phyloP scores from a whole-genome alignment of 2,888 invertebrate species.

The Drosophila borborema region DNA sequence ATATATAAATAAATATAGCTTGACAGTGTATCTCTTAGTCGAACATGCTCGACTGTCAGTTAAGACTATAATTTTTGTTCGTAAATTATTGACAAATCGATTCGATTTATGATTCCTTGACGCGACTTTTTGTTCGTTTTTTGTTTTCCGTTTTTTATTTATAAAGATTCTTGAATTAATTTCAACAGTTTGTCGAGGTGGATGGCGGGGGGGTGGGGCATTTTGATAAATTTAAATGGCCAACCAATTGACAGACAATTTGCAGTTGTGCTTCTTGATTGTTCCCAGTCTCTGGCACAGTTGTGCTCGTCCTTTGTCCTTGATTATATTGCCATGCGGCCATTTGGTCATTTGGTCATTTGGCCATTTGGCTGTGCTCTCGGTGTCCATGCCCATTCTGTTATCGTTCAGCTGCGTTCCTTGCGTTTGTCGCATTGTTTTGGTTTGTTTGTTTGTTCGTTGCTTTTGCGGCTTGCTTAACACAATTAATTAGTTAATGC shows the following conservation, averaged over 20 bases:
- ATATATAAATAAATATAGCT: too few relatives aligned
- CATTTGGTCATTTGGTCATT: conserved; percentile 1
- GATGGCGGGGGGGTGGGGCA: not conserved
- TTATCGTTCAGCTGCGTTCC: conserved; percentile 20
- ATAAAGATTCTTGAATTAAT: conserved; percentile 3
- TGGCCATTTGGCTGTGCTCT: conserved; percentile 2
- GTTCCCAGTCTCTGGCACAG: not conserved
- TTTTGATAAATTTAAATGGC: conserved; percentile 54
- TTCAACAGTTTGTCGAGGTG: not conserved
- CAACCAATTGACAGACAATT: conserved; percentile 58
- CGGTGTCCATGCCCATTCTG: conserved; percentile 12
- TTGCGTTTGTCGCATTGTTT: conserved; percentile 24
- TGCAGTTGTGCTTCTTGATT: conserved; percentile 29
- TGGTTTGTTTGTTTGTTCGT: conserved; percentile 44
- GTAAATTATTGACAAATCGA: conserved; percentile 1
- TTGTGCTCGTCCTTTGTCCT: conserved; percentile 25
- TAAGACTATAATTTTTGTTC: not conserved
- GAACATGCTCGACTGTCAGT: not conserved
- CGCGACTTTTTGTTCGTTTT: not conserved
- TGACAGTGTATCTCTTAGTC: not conserved
- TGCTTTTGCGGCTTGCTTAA: conserved; percentile 69
- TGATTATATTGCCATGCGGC: conserved; percentile 15
- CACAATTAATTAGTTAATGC: conserved; percentile 80
- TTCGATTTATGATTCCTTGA: conserved; percentile 4
- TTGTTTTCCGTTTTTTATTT: not conserved